Evolutionary conservation across 92 coral and sea anemone genomes (phyloP).

Genomic region (Metridium senile): DNA sequence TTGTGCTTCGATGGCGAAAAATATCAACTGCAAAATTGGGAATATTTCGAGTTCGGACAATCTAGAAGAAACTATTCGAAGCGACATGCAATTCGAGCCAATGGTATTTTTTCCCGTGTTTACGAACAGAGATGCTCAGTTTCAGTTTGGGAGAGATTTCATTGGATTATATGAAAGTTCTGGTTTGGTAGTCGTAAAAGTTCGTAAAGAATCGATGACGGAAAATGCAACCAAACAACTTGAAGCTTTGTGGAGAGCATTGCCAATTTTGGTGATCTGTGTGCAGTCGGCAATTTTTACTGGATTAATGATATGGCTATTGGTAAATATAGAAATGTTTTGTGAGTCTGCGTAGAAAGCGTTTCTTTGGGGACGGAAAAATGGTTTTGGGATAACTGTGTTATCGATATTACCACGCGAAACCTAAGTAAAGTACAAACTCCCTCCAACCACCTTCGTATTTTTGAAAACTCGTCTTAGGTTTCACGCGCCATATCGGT

Average conservation of each 20-base stretch:
- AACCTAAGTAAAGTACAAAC: too few species aligned
- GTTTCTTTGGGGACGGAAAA: background rate
- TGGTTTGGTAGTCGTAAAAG: background rate
- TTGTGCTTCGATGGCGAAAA: background rate
- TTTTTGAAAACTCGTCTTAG: too few species aligned
- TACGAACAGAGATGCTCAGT: background rate
- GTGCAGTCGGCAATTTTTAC: background rate
- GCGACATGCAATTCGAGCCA: background rate
- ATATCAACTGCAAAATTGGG: background rate
- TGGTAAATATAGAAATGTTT: background rate
- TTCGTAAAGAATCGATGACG: background rate
- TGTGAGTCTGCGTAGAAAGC: background rate
- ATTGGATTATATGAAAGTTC: slow-evolving; percentile 7
- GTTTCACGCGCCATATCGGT: too few species aligned
- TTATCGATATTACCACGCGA: too few species aligned
- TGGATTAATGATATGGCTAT: background rate
- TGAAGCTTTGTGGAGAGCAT: background rate
- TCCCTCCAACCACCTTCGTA: too few species aligned
- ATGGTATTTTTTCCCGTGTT: slow-evolving; percentile 11
- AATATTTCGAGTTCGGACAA: background rate
- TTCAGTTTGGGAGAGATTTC: background rate
- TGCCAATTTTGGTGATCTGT: background rate
- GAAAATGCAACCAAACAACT: background rate
- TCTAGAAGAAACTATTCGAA: background rate
- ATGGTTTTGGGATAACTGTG: background rate